Percentiles rank a stretch among this genome's conserved stretches.
Evolutionary conservation across 2,113 vertebrate genomes (phyloP).

Genomic region (Nannobrachium achirus): DNA sequence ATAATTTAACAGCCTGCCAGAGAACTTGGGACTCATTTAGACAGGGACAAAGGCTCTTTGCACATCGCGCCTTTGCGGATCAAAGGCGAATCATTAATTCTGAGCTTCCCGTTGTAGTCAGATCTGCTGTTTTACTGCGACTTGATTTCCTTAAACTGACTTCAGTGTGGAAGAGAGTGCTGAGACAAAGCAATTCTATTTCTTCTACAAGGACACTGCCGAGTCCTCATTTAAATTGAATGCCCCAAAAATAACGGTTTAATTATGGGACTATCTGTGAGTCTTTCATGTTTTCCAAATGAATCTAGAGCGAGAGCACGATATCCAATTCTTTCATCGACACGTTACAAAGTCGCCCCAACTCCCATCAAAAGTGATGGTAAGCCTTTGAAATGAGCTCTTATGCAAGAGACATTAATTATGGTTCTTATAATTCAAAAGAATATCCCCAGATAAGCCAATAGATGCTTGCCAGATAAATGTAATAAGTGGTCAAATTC

Average conservation of each 20-base stretch:
- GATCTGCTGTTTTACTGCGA: conserved; percentile 54
- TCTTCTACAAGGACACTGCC: conserved; percentile 59
- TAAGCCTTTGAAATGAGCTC: conserved; percentile 54
- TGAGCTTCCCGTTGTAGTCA: conserved; percentile 42
- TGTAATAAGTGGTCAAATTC: conserved; percentile 62
- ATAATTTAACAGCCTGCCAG: conserved; percentile 51
- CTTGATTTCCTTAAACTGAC: conserved; percentile 61
- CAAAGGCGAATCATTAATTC: conserved; percentile 66
- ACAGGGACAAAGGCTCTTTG: conserved; percentile 49
- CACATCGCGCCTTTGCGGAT: conserved; percentile 42
- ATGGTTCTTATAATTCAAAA: conserved; percentile 59
- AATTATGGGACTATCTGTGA: conserved; percentile 73
- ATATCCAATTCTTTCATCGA: conserved; percentile 66
- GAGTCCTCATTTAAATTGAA: conserved; percentile 72
- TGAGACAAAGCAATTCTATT: conserved; percentile 62
- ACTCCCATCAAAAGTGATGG: conserved; percentile 44
- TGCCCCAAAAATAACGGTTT: conserved; percentile 73
- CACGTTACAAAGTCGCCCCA: conserved; percentile 25
- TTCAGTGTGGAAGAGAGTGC: conserved; percentile 57
- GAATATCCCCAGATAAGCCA: conserved; percentile 53
- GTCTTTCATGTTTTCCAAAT: conserved; percentile 73
- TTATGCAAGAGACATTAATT: conserved; percentile 58
- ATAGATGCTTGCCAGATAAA: conserved; percentile 57
- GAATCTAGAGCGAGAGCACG: conserved; percentile 43
- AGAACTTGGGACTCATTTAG: conserved; percentile 53